Evolutionary conservation across 2,888 invertebrate species (phyloP).

Genomic region (Alentia gelatinosa): DNA sequence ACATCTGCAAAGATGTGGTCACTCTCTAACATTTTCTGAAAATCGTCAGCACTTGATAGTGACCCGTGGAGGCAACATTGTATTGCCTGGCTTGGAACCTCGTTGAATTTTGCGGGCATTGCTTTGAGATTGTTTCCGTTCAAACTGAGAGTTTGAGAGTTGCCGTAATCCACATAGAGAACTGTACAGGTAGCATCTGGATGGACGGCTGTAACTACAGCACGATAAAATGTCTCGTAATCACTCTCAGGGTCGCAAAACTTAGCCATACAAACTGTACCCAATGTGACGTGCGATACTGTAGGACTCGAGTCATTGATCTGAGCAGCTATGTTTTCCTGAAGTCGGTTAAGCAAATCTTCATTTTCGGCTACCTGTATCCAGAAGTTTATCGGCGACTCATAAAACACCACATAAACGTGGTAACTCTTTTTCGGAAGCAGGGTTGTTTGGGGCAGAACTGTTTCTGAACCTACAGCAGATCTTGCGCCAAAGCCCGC

Average conservation of each 20-base stretch:
- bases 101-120: background rate
- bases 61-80: conserved; percentile 29
- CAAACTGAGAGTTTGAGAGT: background rate
- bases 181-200: background rate
- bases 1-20: conserved; percentile 34
- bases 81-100: background rate
- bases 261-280: conserved; percentile 28
- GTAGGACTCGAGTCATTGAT: background rate
- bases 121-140: background rate
- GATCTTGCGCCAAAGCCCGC: background rate
- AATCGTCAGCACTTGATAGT: background rate
- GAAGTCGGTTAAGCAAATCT: background rate
- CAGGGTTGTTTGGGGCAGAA: background rate
- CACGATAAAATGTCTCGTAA: conserved; percentile 35
- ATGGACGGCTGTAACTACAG: background rate
- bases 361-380: background rate
- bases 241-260: background rate
- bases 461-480: background rate
- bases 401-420: conserved; percentile 31
- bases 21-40: conserved; percentile 24
- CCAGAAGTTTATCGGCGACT: conserved; percentile 43
- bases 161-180: conserved; percentile 35
- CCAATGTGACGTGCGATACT: background rate
- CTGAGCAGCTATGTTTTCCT: background rate
- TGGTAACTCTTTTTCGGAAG: background rate